Evolutionary conservation across 2,113 vertebrate genomes (phyloP).

Genomic region (Casuarius casuarius): DNA sequence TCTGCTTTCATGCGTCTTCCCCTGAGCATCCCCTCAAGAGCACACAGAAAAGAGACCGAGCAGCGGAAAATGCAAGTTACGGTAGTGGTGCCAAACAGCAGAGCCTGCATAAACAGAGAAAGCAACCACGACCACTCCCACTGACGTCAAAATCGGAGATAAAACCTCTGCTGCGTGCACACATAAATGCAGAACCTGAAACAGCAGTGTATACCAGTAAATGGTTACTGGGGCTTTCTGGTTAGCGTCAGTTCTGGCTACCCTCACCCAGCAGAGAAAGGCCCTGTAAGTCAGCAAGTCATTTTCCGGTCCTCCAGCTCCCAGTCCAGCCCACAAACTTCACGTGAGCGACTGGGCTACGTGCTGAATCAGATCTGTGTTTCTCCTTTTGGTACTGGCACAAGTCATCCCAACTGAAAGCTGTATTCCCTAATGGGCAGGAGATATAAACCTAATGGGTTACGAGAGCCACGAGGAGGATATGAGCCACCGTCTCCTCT

Average conservation of each 20-base stretch:
- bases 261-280: neutral
- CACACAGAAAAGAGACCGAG: neutral
- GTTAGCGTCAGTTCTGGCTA: neutral
- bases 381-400: neutral
- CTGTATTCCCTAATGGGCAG: neutral
- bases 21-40: neutral
- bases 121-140: neutral
- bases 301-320: neutral
- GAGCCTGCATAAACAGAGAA: neutral
- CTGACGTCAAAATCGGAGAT: accelerated
- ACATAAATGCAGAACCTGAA: neutral
- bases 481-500: neutral
- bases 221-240: accelerated
- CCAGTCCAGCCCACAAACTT: neutral
- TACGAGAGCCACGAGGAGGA: neutral
- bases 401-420: neutral
- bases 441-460: neutral
- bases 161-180: neutral
- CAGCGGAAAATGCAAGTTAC: neutral
- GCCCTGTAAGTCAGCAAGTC: neutral
- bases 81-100: neutral
- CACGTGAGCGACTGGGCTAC: neutral
- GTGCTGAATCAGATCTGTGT: neutral
- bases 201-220: neutral
- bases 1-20: neutral